Conservation (phyloP, 2,113 vertebrate species). For the Cavia aperea region DNA sequence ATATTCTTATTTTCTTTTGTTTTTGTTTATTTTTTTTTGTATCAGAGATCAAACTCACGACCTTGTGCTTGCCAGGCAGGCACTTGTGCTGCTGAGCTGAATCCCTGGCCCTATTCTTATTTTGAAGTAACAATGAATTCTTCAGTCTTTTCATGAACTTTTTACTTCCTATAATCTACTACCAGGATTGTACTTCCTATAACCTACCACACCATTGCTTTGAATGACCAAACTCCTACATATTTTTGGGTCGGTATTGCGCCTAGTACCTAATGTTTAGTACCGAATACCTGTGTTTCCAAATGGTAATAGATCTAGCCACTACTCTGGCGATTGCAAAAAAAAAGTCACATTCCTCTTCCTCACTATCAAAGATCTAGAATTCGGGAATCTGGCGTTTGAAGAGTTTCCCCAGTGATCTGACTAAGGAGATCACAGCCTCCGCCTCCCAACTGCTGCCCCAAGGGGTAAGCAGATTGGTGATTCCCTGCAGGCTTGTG, state of each 20-base stretch:
- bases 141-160: not conserved
- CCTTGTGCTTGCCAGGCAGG: no score
- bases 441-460: accelerated
- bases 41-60: no score
- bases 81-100: no score
- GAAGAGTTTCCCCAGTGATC: not conserved
- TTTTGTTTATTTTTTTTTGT: no score
- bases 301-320: not conserved
- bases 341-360: not conserved
- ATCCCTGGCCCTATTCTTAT: not conserved
- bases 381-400: not conserved
- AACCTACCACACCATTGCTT: not conserved
- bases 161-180: no score
- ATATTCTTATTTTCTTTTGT: no score
- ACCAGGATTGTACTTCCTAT: not conserved
- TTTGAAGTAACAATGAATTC: not conserved
- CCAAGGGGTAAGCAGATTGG: accelerated
- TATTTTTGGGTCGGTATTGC: not conserved
- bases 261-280: not conserved
- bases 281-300: not conserved
- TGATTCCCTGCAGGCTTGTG: not conserved
- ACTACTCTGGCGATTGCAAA: not conserved
- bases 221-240: not conserved
- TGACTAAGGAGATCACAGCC: not conserved
- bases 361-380: not conserved